Conservation (phyloP, 2,888 invertebrate genomes). For the Ctenicera cuprea region DNA sequence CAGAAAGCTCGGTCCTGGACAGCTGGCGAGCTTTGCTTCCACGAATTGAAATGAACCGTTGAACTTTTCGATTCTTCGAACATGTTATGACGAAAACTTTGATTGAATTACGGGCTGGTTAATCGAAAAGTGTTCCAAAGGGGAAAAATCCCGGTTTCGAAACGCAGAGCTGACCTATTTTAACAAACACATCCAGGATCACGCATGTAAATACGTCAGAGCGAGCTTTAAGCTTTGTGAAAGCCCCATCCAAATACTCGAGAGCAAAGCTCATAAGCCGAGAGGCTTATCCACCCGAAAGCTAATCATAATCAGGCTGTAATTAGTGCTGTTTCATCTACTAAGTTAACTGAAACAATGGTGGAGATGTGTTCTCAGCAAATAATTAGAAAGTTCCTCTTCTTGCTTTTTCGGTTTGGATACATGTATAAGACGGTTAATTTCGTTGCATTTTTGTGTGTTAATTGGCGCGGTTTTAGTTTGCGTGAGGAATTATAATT, state of each 20-base stretch:
- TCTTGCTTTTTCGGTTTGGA: neutral
- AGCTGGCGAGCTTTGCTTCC: slow-evolving; percentile 33
- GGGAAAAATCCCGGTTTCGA: slow-evolving; percentile 28
- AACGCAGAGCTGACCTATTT: slow-evolving; percentile 48
- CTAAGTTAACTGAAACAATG: slow-evolving; percentile 49
- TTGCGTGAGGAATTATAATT: slow-evolving; percentile 1
- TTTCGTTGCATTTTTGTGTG: neutral
- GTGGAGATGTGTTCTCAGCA: slow-evolving; percentile 39
- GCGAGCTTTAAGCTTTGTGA: slow-evolving; percentile 66
- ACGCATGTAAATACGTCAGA: slow-evolving; percentile 54
- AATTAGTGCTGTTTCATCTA: slow-evolving; percentile 68
- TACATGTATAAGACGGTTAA: no score
- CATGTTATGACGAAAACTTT: slow-evolving; percentile 32
- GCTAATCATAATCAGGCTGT: slow-evolving; percentile 73
- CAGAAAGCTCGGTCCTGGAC: slow-evolving; percentile 32
- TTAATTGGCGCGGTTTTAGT: slow-evolving; percentile 8
- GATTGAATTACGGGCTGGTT: slow-evolving; percentile 3
- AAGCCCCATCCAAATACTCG: slow-evolving; percentile 70
- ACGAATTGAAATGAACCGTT: slow-evolving; percentile 36
- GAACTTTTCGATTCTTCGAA: slow-evolving; percentile 43
- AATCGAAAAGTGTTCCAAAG: slow-evolving; percentile 1
- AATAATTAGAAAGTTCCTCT: slow-evolving; percentile 30
- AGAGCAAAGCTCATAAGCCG: slow-evolving; percentile 70
- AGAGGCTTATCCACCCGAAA: slow-evolving; percentile 70
- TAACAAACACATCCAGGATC: slow-evolving; percentile 52